Conservation (phyloP, 2,888 invertebrate species). For the Smittia aterrima region DNA sequence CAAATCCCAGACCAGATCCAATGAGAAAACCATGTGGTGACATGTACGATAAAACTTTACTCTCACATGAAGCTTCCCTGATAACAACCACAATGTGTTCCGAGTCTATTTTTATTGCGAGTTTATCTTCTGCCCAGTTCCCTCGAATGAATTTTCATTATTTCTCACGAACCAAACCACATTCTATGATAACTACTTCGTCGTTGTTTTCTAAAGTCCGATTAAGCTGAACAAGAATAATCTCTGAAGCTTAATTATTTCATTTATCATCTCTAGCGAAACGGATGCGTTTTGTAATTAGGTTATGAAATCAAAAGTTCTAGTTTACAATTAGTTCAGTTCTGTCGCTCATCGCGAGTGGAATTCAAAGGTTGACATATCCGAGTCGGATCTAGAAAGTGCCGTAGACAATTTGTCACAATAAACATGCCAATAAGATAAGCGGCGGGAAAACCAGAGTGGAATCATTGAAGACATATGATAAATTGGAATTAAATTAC, state of each 20-base stretch:
- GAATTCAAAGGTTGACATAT: background rate
- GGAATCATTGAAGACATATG: slow-evolving; percentile 31
- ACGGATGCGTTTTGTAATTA: slow-evolving; percentile 25
- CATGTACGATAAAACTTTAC: background rate
- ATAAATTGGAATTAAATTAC: slow-evolving; percentile 33
- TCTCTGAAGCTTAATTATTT: slow-evolving; percentile 20
- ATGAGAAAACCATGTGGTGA: background rate
- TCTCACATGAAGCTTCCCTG: background rate
- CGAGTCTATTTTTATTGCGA: slow-evolving; percentile 20
- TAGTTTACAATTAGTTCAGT: background rate
- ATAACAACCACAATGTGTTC: background rate
- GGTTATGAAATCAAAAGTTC: background rate
- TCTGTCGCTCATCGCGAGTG: background rate
- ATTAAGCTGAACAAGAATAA: background rate
- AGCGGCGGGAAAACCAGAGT: slow-evolving; percentile 21
- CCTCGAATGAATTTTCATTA: background rate
- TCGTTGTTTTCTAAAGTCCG: slow-evolving; percentile 2
- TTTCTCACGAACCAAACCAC: slow-evolving; percentile 4
- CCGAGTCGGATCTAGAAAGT: background rate
- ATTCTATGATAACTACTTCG: background rate
- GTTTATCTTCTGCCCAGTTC: slow-evolving; percentile 11
- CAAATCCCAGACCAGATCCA: background rate
- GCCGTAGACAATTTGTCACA: slow-evolving; percentile 30
- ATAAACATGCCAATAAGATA: slow-evolving; percentile 41
- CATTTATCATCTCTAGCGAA: slow-evolving; percentile 15